phyloP scores from a whole-genome alignment of 2,888 invertebrate species.

The Lepeophtheirus nordmannii region DNA sequence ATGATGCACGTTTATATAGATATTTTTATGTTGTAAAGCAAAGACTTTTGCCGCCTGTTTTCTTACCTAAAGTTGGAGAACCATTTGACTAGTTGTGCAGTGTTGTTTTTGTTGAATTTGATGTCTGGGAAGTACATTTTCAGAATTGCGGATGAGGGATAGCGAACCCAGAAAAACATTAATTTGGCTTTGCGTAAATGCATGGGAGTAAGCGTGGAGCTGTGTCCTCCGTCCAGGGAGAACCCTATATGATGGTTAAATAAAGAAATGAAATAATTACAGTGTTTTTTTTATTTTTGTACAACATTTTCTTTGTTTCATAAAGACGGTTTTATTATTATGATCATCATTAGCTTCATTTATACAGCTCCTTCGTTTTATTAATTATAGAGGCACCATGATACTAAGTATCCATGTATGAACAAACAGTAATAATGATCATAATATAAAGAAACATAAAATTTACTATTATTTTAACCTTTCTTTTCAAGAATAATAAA shows the following conservation, averaged over 20 bases:
- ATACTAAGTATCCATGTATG: not conserved
- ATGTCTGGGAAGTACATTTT: slow-evolving; percentile 99
- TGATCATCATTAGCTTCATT: not conserved
- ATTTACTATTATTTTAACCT: not conserved
- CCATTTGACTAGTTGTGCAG: slow-evolving; percentile 99
- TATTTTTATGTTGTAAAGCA: too few species aligned
- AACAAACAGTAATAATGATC: not conserved
- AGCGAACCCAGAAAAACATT: slow-evolving; percentile 99
- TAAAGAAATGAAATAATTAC: not conserved
- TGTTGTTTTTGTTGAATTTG: slow-evolving; percentile 99
- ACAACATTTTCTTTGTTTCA: not conserved
- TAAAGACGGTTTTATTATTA: too few species aligned
- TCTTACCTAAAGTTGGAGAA: slow-evolving; percentile 99
- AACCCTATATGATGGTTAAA: slow-evolving; percentile 12
- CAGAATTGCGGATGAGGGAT: slow-evolving; percentile 94
- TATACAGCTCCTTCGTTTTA: not conserved
- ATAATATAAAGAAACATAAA: not conserved
- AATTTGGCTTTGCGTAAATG: slow-evolving; percentile 99
- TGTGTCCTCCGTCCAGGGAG: slow-evolving; percentile 33
- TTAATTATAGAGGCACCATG: slow-evolving; percentile 1
- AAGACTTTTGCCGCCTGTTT: too few species aligned
- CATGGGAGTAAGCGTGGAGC: slow-evolving; percentile 95
- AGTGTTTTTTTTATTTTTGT: not conserved
- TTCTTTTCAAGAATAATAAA: not conserved
- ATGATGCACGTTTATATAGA: too few species aligned